A percentile compares a stretch with the other conserved stretches of the same genome.
Conservation (phyloP, 2,113 vertebrate species). For the Loxodonta africana region DNA sequence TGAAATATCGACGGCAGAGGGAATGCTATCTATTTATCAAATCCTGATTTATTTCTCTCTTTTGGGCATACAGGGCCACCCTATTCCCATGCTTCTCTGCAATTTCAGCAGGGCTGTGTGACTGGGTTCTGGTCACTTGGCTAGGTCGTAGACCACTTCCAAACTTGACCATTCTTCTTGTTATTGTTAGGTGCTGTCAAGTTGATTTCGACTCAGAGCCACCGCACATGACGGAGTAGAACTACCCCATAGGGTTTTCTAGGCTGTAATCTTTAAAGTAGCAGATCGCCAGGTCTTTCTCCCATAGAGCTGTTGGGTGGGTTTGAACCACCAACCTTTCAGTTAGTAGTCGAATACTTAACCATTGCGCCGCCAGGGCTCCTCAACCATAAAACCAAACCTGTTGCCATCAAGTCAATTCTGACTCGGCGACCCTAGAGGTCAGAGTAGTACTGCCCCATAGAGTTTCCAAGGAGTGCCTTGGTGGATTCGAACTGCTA, state of each 20-base stretch:
- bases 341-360: not conserved
- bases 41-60: not conserved
- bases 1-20: not conserved
- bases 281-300: not conserved
- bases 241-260: not conserved
- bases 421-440: too few relatives aligned
- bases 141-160: not conserved
- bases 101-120: not conserved
- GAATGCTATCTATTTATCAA: not conserved
- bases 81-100: not conserved
- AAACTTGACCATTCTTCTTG: not conserved
- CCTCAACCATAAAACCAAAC: not conserved
- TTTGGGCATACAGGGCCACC: too few relatives aligned
- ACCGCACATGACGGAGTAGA: not conserved
- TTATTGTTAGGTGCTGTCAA: not conserved
- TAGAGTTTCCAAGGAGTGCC: too few relatives aligned
- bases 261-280: not conserved
- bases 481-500: not conserved
- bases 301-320: not conserved
- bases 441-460: too few relatives aligned
- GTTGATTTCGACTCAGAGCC: not conserved
- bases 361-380: not conserved
- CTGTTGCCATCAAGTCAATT: too few relatives aligned
- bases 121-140: not conserved
- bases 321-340: not conserved